Evolutionary conservation across 2,113 vertebrate genomes (phyloP).

Genomic region (Seriola dumerili): DNA sequence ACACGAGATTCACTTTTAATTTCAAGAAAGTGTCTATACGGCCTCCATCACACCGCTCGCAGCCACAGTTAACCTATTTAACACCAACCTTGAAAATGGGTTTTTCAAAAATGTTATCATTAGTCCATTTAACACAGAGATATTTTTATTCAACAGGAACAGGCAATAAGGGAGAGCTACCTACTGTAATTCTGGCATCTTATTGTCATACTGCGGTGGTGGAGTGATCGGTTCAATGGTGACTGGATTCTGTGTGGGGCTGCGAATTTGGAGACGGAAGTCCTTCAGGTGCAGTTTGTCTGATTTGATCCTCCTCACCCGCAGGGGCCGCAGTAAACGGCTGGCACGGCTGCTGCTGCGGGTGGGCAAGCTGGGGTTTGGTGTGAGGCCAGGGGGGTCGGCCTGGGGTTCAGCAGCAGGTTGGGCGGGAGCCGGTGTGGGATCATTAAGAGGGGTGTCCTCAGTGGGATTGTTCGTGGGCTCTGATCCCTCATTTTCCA

Average conservation of each 20-base stretch:
- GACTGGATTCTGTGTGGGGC: conserved; percentile 76
- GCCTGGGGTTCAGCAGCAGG: neutral
- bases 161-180: neutral
- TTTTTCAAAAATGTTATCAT: conserved; percentile 35
- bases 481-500: conserved; percentile 77
- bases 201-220: conserved; percentile 91
- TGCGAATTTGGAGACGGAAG: conserved; percentile 84
- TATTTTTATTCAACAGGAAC: conserved; percentile 15
- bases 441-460: neutral
- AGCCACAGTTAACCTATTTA: conserved; percentile 40
- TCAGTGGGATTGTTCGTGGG: conserved; percentile 29
- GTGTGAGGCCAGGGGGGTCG: fast-evolving
- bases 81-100: conserved; percentile 39
- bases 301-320: conserved; percentile 93
- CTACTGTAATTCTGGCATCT: conserved; percentile 78
- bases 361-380: conserved; percentile 60
- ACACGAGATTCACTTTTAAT: conserved; percentile 9
- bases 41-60: conserved; percentile 3
- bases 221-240: conserved; percentile 96
- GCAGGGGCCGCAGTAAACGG: conserved; percentile 89
- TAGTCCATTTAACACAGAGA: conserved; percentile 36
- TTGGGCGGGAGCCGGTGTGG: neutral
- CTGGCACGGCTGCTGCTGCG: conserved; percentile 87
- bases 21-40: conserved; percentile 4
- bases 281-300: conserved; percentile 96